phyloP scores from a whole-genome alignment of 1,140 invertebrate genomes.

The Xylocopa sonorina region DNA sequence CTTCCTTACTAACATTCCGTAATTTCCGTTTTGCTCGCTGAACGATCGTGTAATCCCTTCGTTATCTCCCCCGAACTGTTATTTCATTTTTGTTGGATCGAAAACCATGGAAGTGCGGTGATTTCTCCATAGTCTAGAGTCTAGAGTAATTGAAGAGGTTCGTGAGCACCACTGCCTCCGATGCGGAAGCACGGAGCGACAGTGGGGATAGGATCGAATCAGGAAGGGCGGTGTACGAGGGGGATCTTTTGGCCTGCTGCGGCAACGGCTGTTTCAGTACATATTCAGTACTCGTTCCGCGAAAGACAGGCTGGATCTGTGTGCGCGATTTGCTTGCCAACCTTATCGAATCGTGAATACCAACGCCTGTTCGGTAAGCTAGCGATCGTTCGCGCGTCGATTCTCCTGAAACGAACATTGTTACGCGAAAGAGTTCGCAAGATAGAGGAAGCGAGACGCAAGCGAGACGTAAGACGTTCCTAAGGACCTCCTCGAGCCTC shows the following conservation, averaged over 20 bases:
- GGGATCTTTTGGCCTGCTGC: conserved; percentile 43
- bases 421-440: background rate
- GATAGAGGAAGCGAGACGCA: background rate
- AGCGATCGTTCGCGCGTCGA: conserved; percentile 1
- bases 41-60: background rate
- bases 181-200: conserved; percentile 43
- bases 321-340: background rate
- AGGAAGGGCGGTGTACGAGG: conserved; percentile 5
- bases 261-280: conserved; percentile 24
- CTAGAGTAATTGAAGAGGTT: no score
- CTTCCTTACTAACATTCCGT: background rate
- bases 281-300: conserved; percentile 7
- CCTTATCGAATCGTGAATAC: background rate
- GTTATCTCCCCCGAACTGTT: rapidly evolving
- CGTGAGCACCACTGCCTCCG: conserved; percentile 49
- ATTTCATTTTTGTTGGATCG: background rate
- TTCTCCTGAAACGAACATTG: background rate
- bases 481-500: background rate
- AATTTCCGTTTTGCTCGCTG: background rate
- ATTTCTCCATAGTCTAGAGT: no score
- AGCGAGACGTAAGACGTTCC: no score
- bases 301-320: background rate
- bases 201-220: conserved; percentile 48
- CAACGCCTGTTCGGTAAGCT: background rate
- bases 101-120: background rate